These are phyloP conservation scores for Mythimna lalbum DNA, from an alignment of 2,888 invertebrate species.

Conservation along the genomic window DNA sequence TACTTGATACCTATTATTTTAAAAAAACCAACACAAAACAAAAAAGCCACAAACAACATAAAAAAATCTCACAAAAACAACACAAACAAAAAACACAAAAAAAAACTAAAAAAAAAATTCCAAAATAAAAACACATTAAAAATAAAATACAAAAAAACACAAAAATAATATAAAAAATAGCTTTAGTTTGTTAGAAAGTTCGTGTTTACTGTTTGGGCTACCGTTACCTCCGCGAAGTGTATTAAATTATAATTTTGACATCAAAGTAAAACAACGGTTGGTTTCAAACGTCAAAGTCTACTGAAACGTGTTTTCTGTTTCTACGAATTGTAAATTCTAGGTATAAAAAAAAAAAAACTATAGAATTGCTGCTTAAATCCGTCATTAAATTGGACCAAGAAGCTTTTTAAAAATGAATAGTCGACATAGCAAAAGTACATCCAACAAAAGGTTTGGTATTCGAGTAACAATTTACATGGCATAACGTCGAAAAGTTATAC, in stretches of 20 bases:
- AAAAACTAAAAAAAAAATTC: no score
- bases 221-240: background rate
- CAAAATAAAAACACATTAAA: no score
- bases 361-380: background rate
- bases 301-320: background rate
- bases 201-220: background rate
- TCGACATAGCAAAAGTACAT: background rate
- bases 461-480: background rate
- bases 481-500: background rate
- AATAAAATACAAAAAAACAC: no score
- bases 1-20: no score
- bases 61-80: no score
- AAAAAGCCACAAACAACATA: no score
- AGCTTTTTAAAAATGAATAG: background rate
- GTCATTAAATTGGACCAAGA: background rate
- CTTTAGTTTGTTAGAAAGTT: no score
- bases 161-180: no score
- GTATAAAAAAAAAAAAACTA: background rate
- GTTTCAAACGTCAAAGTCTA: constrained; percentile 1
- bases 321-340: no score
- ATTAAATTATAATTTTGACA: background rate
- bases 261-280: constrained; percentile 3
- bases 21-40: no score
- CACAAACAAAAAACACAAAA: no score
- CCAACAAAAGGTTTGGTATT: background rate